Conservation (phyloP, 2,113 vertebrate species). For the Salvelinus namaycush region DNA sequence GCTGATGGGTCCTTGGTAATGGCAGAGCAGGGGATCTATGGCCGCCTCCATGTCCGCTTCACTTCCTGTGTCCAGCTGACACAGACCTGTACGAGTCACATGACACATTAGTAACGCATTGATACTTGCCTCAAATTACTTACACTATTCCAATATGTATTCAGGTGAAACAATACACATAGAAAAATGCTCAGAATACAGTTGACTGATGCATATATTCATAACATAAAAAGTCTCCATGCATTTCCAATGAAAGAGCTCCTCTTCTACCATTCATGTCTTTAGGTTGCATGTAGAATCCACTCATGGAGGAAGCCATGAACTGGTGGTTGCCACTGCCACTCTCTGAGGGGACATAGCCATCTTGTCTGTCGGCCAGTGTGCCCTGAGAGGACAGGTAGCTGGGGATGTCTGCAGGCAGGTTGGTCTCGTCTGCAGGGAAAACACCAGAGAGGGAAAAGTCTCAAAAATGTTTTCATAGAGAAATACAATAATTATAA, state of each 20-base stretch:
- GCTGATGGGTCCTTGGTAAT: slow-evolving; percentile 80
- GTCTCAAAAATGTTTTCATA: no score
- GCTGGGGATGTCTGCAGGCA: slow-evolving; percentile 94
- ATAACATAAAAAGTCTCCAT: background rate
- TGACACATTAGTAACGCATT: background rate
- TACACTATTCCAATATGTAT: background rate
- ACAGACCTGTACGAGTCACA: slow-evolving; percentile 76
- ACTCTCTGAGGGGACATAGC: slow-evolving; percentile 88
- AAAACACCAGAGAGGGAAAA: slow-evolving; percentile 2
- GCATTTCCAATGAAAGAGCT: background rate
- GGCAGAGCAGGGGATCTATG: slow-evolving; percentile 85
- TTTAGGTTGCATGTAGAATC: slow-evolving; percentile 86
- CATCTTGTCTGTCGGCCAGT: slow-evolving; percentile 89
- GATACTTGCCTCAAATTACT: no score
- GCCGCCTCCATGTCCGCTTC: slow-evolving; percentile 85
- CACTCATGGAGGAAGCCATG: slow-evolving; percentile 79
- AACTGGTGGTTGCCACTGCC: slow-evolving; percentile 88
- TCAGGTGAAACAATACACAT: background rate
- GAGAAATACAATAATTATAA: background rate
- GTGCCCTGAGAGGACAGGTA: slow-evolving; percentile 96
- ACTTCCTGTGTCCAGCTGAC: slow-evolving; percentile 85
- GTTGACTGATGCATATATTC: background rate
- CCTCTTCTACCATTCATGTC: slow-evolving; percentile 80
- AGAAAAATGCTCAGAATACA: background rate
- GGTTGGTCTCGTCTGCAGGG: slow-evolving; percentile 89